These are phyloP conservation scores for Anthoscopus minutus DNA, from an alignment of 2,113 vertebrate species.

Conservation along the genomic window DNA sequence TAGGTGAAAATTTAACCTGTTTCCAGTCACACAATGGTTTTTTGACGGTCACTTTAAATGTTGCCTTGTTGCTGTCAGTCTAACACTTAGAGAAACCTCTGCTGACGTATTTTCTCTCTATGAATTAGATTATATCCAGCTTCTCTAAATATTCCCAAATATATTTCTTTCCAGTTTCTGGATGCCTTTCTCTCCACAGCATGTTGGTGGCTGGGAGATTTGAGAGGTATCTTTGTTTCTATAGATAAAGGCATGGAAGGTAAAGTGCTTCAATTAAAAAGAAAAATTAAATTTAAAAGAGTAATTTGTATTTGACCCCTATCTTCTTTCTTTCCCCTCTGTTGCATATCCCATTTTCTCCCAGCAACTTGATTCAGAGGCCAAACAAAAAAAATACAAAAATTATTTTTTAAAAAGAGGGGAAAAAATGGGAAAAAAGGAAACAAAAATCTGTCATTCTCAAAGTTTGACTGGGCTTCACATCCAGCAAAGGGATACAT, in stretches of 20 bases:
- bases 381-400: not conserved
- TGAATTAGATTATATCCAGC: not conserved
- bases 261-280: not conserved
- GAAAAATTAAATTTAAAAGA: not conserved
- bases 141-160: not conserved
- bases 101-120: not conserved
- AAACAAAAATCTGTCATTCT: not conserved
- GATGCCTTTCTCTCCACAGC: not conserved
- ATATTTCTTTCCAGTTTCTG: not conserved
- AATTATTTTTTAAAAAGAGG: not conserved
- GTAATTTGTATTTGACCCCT: not conserved
- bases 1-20: too few relatives aligned
- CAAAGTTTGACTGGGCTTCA: not conserved
- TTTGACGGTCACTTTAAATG: not conserved
- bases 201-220: not conserved
- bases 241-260: not conserved
- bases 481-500: not conserved
- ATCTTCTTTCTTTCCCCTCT: not conserved
- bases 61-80: not conserved
- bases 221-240: not conserved
- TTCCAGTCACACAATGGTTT: not conserved
- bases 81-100: not conserved
- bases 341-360: not conserved
- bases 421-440: rapidly evolving
- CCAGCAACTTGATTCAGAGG: not conserved